These are phyloP conservation scores for Chorisops tibialis DNA, from an alignment of 2,888 invertebrate genomes.

Conservation along the genomic window DNA sequence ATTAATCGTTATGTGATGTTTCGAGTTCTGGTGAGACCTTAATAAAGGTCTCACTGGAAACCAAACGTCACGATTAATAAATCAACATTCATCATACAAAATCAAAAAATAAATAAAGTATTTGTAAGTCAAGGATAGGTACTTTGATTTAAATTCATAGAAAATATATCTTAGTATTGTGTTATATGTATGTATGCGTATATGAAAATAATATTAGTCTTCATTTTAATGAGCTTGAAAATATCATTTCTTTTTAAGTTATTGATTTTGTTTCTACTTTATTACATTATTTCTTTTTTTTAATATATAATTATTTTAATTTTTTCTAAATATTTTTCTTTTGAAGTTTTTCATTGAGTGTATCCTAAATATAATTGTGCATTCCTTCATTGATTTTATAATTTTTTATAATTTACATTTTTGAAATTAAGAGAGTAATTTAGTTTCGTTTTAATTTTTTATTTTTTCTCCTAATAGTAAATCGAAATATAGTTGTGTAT, in stretches of 20 bases:
- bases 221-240: too few relatives aligned
- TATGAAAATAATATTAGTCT: neutral
- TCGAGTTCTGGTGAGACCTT: too few relatives aligned
- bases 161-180: neutral
- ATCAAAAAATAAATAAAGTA: too few relatives aligned
- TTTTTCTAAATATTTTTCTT: slow-evolving; percentile 12
- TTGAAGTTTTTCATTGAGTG: slow-evolving; percentile 17
- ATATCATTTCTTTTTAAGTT: neutral
- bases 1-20: too few relatives aligned
- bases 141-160: too few relatives aligned
- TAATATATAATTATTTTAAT: slow-evolving; percentile 12
- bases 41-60: too few relatives aligned
- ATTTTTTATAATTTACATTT: slow-evolving; percentile 2
- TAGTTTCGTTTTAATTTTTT: too few relatives aligned
- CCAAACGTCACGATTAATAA: too few relatives aligned
- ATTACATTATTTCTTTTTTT: slow-evolving; percentile 1
- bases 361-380: slow-evolving; percentile 26
- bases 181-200: neutral
- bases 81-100: too few relatives aligned
- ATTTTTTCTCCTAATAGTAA: too few relatives aligned
- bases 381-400: neutral
- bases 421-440: neutral
- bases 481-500: too few relatives aligned
- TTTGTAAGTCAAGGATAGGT: too few relatives aligned
- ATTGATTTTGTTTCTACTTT: neutral